Evolutionary conservation across 2,113 vertebrate species (phyloP).

Genomic region (Alligator sinensis): DNA sequence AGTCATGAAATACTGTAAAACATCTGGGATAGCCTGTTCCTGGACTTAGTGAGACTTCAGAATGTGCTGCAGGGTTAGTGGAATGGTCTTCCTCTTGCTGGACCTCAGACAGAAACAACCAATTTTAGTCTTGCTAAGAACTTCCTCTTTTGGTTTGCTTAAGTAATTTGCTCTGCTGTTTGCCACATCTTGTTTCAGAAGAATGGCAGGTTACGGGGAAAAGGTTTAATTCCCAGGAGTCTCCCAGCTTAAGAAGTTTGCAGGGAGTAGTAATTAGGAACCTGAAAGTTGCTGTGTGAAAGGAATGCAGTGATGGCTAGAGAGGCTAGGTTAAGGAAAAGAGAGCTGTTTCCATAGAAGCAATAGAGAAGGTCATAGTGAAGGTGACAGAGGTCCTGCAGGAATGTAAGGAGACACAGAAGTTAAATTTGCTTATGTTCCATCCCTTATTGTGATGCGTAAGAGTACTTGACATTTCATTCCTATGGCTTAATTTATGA

Average conservation of each 20-base stretch:
- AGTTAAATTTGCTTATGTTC: not conserved
- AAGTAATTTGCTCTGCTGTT: not conserved
- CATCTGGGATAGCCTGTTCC: too few species aligned
- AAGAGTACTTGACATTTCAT: not conserved
- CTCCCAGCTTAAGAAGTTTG: not conserved
- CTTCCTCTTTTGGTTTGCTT: not conserved
- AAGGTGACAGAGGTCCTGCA: not conserved
- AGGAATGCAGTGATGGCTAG: not conserved
- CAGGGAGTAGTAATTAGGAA: not conserved
- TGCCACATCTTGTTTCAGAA: not conserved
- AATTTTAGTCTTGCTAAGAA: not conserved
- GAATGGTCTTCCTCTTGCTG: not conserved
- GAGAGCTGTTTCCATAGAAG: not conserved
- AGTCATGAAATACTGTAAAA: too few species aligned
- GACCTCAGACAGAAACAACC: not conserved
- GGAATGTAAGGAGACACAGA: not conserved
- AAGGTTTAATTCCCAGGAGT: not conserved
- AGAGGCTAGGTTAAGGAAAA: too few species aligned
- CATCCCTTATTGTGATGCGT: not conserved
- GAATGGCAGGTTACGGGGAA: not conserved
- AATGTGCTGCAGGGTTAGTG: too few species aligned
- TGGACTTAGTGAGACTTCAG: too few species aligned
- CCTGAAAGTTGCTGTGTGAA: not conserved
- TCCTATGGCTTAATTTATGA: not conserved
- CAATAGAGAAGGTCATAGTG: not conserved